Conservation (phyloP, 2,797 vertebrate species). For the Labeo calbasu region DNA sequence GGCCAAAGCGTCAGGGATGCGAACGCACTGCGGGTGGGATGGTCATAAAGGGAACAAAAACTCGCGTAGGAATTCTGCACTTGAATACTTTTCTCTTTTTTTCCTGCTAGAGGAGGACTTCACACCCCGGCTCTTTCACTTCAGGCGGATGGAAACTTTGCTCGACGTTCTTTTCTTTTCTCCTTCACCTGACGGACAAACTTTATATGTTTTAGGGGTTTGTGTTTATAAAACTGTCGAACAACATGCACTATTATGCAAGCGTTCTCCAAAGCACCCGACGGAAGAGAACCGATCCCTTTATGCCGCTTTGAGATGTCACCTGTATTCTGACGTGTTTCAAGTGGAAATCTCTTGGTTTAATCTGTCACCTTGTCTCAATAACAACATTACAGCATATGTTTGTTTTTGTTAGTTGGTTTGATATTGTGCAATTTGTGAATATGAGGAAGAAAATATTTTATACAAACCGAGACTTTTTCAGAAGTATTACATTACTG, state of each 20-base stretch:
- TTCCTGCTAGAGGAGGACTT: not conserved
- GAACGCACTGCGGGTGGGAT: not conserved
- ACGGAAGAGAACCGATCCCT: not conserved
- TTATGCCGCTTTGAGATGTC: constrained; percentile 17
- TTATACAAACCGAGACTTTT: constrained; percentile 50
- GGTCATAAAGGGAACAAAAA: constrained; percentile 27
- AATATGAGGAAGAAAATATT: constrained; percentile 47
- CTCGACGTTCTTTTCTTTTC: not conserved
- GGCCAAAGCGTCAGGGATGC: constrained; percentile 30
- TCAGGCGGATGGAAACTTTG: constrained; percentile 19
- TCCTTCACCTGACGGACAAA: constrained; percentile 32
- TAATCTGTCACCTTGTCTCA: constrained; percentile 42
- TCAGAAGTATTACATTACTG: constrained; percentile 54
- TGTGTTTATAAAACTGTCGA: constrained; percentile 12
- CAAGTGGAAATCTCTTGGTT: constrained; percentile 46
- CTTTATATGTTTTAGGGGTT: constrained; percentile 25
- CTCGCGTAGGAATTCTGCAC: constrained; percentile 44
- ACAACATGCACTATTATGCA: constrained; percentile 48
- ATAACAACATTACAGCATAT: constrained; percentile 47
- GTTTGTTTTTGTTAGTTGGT: constrained; percentile 53
- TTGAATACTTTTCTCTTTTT: constrained; percentile 2
- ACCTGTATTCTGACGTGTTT: constrained; percentile 52
- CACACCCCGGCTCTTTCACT: not conserved
- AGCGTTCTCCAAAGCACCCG: constrained; percentile 44
- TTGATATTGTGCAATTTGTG: constrained; percentile 62